phyloP scores from a whole-genome alignment of 2,113 vertebrate genomes.

The Ia io region DNA sequence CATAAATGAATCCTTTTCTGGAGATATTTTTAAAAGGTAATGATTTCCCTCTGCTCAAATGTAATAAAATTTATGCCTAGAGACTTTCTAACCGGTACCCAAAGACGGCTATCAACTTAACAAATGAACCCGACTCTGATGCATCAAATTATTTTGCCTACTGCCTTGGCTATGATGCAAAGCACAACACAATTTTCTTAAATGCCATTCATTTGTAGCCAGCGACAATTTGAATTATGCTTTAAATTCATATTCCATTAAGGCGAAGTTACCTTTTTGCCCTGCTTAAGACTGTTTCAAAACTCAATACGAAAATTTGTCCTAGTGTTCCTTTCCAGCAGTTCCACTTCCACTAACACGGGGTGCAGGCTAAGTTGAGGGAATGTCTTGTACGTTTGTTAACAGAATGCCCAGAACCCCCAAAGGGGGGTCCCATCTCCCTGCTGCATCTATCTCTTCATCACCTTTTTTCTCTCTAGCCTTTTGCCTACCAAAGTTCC shows the following conservation, averaged over 20 bases:
- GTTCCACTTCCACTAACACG: neutral
- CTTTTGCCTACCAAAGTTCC: neutral
- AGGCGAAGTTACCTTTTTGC: neutral
- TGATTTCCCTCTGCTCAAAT: neutral
- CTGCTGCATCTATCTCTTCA: too few relatives aligned
- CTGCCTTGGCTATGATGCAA: neutral
- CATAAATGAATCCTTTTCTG: neutral
- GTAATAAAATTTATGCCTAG: neutral
- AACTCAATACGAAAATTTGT: neutral
- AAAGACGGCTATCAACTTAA: neutral
- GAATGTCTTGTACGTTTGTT: neutral
- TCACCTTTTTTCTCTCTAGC: neutral
- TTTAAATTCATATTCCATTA: neutral
- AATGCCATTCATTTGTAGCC: neutral
- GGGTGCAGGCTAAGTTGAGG: neutral
- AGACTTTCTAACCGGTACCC: slow-evolving; percentile 22
- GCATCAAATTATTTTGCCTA: neutral
- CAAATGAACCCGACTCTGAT: neutral
- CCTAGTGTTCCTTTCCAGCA: neutral
- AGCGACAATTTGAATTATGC: neutral
- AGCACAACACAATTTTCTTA: neutral
- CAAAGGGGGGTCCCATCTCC: neutral
- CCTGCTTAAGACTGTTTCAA: neutral
- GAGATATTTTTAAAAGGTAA: slow-evolving; percentile 14
- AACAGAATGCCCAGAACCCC: neutral